phyloP scores from a whole-genome alignment of 2,888 invertebrate genomes.

The Harpagoxenus sublaevis region DNA sequence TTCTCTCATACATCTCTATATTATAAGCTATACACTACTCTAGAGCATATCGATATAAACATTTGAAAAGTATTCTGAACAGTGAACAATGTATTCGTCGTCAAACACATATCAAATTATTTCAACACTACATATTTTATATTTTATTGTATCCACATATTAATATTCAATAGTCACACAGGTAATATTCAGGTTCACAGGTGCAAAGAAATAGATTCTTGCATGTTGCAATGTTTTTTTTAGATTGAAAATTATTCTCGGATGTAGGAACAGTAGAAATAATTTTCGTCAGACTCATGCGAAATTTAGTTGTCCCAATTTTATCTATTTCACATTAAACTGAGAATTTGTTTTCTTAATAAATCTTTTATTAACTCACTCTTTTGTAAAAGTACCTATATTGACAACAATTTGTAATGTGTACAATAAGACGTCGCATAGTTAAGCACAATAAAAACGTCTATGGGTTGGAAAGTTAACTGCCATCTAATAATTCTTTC shows the following conservation, averaged over 20 bases:
- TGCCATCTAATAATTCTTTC: conserved; percentile 69
- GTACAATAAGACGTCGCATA: conserved; percentile 74
- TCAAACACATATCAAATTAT: conserved; percentile 46
- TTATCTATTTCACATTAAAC: conserved; percentile 8
- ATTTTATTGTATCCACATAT: conserved; percentile 38
- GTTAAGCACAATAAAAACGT: conserved; percentile 80
- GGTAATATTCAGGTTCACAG: conserved; percentile 1
- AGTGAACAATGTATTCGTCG: conserved; percentile 46
- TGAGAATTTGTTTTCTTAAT: conserved; percentile 56
- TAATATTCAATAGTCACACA: conserved; percentile 43
- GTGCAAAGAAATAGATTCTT: conserved; percentile 38
- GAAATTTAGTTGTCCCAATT: conserved; percentile 27
- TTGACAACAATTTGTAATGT: conserved; percentile 78
- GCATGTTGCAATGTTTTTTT: not conserved
- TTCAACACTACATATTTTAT: conserved; percentile 48
- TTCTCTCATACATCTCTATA: conserved; percentile 4
- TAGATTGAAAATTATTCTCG: not conserved
- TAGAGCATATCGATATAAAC: conserved; percentile 48
- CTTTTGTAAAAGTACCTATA: conserved; percentile 74
- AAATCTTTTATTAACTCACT: conserved; percentile 78
- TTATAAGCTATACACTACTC: conserved; percentile 39
- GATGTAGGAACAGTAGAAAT: conserved; percentile 19
- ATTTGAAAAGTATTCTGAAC: conserved; percentile 43
- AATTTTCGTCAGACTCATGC: conserved; percentile 27
- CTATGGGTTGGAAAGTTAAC: conserved; percentile 75